Evolutionary conservation across 2,113 vertebrate species (phyloP).

Genomic region (Bambusicola thoracicus): DNA sequence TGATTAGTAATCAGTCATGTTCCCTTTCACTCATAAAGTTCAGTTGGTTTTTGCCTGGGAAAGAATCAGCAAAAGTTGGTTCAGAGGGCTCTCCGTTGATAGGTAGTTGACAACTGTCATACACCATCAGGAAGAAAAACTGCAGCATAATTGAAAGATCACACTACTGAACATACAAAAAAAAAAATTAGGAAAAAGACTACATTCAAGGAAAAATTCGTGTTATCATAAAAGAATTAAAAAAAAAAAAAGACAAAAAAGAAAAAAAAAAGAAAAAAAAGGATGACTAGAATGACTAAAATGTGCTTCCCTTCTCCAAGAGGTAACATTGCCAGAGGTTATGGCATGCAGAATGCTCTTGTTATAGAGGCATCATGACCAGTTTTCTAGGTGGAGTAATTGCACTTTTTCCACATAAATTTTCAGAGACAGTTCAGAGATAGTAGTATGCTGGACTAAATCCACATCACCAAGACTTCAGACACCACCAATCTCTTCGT

Average conservation of each 20-base stretch:
- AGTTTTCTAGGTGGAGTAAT: background rate
- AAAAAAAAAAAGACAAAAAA: too few species aligned
- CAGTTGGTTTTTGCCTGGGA: background rate
- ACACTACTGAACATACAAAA: background rate
- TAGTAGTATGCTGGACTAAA: rapidly evolving
- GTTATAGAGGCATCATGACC: background rate
- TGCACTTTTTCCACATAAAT: background rate
- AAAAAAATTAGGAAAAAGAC: background rate
- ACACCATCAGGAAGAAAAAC: rapidly evolving
- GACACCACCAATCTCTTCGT: background rate
- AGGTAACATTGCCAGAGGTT: background rate
- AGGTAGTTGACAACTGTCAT: background rate
- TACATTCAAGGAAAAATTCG: background rate
- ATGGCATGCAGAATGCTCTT: background rate
- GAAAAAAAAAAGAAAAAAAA: background rate
- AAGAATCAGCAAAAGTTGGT: background rate
- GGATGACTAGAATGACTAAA: background rate
- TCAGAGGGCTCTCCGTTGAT: background rate
- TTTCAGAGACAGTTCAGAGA: background rate
- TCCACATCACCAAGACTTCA: background rate
- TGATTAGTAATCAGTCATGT: background rate
- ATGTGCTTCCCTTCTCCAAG: rapidly evolving
- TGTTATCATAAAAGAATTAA: too few species aligned
- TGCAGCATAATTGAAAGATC: background rate
- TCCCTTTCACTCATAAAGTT: rapidly evolving